Percentiles rank a stretch among this genome's conserved stretches.
phyloP scores from a whole-genome alignment of 2,113 vertebrate species.

The Zootoca vivipara region DNA sequence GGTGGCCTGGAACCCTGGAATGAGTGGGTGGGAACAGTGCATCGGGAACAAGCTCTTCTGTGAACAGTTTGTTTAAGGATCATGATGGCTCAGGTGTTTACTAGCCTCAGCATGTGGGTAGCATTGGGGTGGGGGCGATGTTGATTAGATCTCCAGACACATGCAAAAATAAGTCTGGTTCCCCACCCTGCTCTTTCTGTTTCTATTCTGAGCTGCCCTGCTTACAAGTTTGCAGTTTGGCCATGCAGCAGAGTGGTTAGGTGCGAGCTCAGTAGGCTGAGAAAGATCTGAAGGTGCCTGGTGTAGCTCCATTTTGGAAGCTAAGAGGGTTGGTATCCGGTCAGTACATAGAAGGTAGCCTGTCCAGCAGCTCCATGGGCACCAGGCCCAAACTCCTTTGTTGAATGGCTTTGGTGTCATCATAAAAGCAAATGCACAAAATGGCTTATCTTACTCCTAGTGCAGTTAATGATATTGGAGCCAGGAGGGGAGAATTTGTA shows the following conservation, averaged over 20 bases:
- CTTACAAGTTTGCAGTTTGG: neutral
- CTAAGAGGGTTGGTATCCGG: neutral
- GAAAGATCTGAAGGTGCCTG: neutral
- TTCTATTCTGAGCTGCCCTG: neutral
- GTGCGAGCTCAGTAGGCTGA: neutral
- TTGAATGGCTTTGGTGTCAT: neutral
- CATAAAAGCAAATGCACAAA: neutral
- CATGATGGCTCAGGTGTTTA: accelerated
- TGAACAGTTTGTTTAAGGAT: neutral
- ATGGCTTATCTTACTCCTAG: neutral
- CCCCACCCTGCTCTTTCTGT: neutral
- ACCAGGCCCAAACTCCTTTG: neutral
- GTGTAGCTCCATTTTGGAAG: too few species aligned
- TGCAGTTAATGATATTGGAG: too few species aligned
- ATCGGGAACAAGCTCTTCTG: neutral
- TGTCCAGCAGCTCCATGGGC: neutral
- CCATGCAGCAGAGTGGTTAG: neutral
- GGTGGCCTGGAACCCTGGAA: neutral
- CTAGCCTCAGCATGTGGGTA: neutral
- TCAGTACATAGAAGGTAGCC: neutral
- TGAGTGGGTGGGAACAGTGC: neutral
- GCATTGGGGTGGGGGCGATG: neutral
- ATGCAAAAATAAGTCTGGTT: neutral
- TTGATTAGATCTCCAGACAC: neutral
- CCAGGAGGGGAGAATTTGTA: neutral